A percentile compares a stretch with the other conserved stretches of the same genome.
These are phyloP conservation scores for Urosaurus nigricauda DNA, from an alignment of 2,797 vertebrate genomes.

Conservation along the genomic window DNA sequence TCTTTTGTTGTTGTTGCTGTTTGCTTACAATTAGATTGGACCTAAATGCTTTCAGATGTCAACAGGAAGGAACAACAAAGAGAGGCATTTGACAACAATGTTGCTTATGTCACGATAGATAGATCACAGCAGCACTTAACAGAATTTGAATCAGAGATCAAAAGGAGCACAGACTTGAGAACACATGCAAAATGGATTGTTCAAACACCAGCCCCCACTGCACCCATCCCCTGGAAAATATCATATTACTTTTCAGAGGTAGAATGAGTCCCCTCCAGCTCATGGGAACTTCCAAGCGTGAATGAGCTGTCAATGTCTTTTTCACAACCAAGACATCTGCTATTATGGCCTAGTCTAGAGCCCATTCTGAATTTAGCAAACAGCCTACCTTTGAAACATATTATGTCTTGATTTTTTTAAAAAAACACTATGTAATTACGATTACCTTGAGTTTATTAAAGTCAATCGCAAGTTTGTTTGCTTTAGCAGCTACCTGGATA, in stretches of 20 bases:
- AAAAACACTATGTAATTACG: conserved; percentile 17
- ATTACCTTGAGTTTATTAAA: not conserved
- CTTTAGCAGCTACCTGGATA: not conserved
- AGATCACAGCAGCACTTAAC: conserved; percentile 12
- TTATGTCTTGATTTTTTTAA: conserved; percentile 11
- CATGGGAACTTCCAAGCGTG: conserved; percentile 32
- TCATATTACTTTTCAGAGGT: conserved; percentile 28
- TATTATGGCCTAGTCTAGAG: not conserved
- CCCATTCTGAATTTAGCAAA: conserved; percentile 10
- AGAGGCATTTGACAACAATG: conserved; percentile 23
- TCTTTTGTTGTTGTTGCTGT: not conserved
- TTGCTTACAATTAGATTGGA: conserved; percentile 11
- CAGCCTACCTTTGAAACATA: conserved; percentile 16
- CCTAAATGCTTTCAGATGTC: conserved; percentile 18
- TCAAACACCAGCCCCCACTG: not conserved
- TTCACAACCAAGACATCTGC: conserved; percentile 30
- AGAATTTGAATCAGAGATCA: conserved; percentile 31
- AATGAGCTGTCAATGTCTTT: conserved; percentile 28
- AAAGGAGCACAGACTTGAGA: conserved; percentile 38
- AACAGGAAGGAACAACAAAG: conserved; percentile 27
- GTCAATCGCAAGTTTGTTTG: not conserved
- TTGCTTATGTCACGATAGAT: conserved; percentile 15
- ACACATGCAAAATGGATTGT: not conserved
- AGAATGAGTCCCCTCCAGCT: conserved; percentile 24
- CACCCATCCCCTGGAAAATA: not conserved